These are phyloP conservation scores for Diachasma alloeum DNA, from an alignment of 1,140 invertebrate genomes.

Conservation along the genomic window DNA sequence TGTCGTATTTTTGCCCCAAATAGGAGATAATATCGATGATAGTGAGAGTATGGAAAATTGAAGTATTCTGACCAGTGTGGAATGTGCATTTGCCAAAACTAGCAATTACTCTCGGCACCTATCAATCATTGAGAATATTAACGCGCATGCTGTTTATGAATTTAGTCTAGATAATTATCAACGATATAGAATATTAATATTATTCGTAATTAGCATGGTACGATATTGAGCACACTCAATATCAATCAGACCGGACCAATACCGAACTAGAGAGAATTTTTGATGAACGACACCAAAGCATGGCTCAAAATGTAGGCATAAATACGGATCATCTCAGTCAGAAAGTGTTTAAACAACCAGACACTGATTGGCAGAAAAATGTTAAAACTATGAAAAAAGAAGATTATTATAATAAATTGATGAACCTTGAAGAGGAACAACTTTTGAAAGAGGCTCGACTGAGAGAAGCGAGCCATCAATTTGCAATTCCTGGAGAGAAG, in stretches of 20 bases:
- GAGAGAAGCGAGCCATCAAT: constrained; percentile 81
- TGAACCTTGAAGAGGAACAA: constrained; percentile 85
- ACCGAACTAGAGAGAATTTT: constrained; percentile 87
- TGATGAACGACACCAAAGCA: constrained; percentile 79
- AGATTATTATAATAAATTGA: constrained; percentile 84
- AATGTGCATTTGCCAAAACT: neutral
- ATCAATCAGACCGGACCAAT: constrained; percentile 84
- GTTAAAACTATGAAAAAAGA: constrained; percentile 84
- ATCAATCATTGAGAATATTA: constrained; percentile 39
- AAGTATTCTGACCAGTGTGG: constrained; percentile 20
- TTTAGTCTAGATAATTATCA: neutral
- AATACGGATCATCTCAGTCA: constrained; percentile 72
- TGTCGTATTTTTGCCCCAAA: constrained; percentile 45
- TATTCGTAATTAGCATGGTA: constrained; percentile 83
- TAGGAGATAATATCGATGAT: neutral
- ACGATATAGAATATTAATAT: constrained; percentile 25
- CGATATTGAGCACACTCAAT: constrained; percentile 84
- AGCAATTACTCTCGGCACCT: neutral
- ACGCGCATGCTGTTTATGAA: constrained; percentile 33
- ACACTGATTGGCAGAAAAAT: constrained; percentile 85
- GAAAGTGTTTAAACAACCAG: constrained; percentile 76
- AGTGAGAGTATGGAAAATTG: neutral
- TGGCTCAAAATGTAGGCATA: constrained; percentile 70
- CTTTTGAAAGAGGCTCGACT: constrained; percentile 81
- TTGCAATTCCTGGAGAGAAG: constrained; percentile 85